A percentile compares a stretch with the other conserved stretches of the same genome.
These are phyloP conservation scores for Pseudeuparius sepicola DNA, from an alignment of 2,888 invertebrate species.

Conservation along the genomic window DNA sequence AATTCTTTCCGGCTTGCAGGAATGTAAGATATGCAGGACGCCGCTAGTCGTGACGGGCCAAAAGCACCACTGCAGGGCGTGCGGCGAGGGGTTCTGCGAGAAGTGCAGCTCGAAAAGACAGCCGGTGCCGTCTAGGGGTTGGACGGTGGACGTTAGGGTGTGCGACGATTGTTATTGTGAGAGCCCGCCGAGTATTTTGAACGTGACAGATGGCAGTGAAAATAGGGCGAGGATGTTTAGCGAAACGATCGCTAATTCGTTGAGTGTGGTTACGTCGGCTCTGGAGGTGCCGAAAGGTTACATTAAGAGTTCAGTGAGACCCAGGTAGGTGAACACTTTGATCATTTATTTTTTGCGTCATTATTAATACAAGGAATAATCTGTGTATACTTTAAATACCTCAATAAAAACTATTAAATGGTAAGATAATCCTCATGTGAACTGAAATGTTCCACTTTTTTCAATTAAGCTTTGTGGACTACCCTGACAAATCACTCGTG, in stretches of 20 bases:
- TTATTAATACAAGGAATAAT: no score
- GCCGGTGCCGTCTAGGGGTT: conserved; percentile 62
- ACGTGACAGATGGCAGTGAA: conserved; percentile 39
- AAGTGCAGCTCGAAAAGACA: conserved; percentile 55
- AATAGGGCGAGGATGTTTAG: conserved; percentile 53
- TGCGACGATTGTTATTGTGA: conserved; percentile 55
- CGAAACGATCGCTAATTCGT: conserved; percentile 62
- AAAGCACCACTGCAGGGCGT: conserved; percentile 68
- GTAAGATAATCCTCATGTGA: no score
- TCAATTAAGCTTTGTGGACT: no score
- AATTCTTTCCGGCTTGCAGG: no score
- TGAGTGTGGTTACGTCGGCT: conserved; percentile 59
- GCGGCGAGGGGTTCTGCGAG: conserved; percentile 73
- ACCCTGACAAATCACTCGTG: no score
- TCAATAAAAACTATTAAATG: no score
- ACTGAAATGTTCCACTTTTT: no score
- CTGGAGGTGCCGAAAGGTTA: conserved; percentile 66
- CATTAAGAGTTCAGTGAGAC: conserved; percentile 57
- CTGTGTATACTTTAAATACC: no score
- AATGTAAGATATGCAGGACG: neutral
- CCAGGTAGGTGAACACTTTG: no score
- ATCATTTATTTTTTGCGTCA: no score
- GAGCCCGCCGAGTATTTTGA: conserved; percentile 33
- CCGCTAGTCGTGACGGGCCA: neutral
- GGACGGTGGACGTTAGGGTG: conserved; percentile 61